phyloP scores from a whole-genome alignment of 2,113 vertebrate species.

The Dasyornis broadbenti region DNA sequence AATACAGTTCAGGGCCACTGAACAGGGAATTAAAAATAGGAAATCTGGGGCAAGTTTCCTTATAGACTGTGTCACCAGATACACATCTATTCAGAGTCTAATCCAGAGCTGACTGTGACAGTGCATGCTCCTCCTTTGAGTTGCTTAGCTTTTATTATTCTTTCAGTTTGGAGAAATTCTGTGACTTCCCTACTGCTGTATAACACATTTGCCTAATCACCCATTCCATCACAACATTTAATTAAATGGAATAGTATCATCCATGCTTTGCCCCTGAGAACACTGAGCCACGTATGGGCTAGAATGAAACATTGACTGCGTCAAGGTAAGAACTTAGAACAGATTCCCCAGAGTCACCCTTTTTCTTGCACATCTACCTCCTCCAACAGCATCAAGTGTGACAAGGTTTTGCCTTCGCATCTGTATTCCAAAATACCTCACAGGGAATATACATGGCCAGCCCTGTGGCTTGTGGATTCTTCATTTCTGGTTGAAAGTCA shows the following conservation, averaged over 20 bases:
- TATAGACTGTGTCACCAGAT: background rate
- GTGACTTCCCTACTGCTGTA: background rate
- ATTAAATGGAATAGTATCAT: constrained; percentile 9
- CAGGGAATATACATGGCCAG: background rate
- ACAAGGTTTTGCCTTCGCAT: background rate
- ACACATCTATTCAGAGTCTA: background rate
- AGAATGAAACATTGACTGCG: background rate
- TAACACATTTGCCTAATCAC: background rate
- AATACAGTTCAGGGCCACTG: background rate
- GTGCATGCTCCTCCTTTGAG: background rate
- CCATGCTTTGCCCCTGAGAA: background rate
- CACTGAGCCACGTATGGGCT: background rate
- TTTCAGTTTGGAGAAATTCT: background rate
- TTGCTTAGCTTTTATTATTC: background rate
- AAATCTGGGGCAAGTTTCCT: background rate
- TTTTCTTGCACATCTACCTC: background rate
- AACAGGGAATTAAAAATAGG: background rate
- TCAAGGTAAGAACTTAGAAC: background rate
- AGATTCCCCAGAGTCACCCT: background rate
- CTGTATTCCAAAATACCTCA: background rate
- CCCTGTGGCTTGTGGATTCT: background rate
- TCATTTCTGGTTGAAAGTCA: background rate
- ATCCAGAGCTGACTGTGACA: background rate
- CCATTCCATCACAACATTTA: background rate
- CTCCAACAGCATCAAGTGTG: background rate